A percentile compares a stretch with the other conserved stretches of the same genome.
Conservation (phyloP, 1,140 invertebrate species). For the Sycophaga agraensis region DNA sequence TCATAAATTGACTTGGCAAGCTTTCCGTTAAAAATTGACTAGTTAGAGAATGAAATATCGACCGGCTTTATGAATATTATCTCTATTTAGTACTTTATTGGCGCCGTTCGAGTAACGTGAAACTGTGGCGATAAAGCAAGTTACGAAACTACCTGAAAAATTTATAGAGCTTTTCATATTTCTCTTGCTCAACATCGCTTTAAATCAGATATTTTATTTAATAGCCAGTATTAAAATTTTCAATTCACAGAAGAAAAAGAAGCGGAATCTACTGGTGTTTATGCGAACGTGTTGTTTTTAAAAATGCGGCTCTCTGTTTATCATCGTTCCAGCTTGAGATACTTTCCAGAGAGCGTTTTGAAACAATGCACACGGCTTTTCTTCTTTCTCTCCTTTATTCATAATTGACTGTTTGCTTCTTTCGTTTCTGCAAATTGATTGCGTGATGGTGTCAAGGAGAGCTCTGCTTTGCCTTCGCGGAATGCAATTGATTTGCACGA, state of each 20-base stretch:
- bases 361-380: background rate
- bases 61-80: conserved; percentile 12
- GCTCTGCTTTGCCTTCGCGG: background rate
- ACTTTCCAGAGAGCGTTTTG: background rate
- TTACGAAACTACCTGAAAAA: conserved; percentile 15
- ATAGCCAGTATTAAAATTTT: background rate
- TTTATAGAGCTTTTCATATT: conserved; percentile 2
- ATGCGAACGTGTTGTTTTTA: background rate
- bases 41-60: conserved; percentile 8
- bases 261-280: too few relatives aligned
- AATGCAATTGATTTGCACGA: background rate
- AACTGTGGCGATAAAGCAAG: background rate
- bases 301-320: too few relatives aligned
- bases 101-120: background rate
- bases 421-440: conserved; percentile 4
- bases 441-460: background rate
- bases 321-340: background rate
- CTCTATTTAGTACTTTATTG: conserved; percentile 11
- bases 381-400: too few relatives aligned
- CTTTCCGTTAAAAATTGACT: background rate
- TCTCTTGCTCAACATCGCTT: background rate
- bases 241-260: background rate
- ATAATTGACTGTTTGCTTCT: conserved; percentile 1
- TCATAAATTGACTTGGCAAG: background rate
- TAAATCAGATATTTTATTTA: conserved; percentile 11